These are phyloP conservation scores for Arctocebus calabarensis DNA, from an alignment of 2,797 vertebrate genomes.

Conservation along the genomic window DNA sequence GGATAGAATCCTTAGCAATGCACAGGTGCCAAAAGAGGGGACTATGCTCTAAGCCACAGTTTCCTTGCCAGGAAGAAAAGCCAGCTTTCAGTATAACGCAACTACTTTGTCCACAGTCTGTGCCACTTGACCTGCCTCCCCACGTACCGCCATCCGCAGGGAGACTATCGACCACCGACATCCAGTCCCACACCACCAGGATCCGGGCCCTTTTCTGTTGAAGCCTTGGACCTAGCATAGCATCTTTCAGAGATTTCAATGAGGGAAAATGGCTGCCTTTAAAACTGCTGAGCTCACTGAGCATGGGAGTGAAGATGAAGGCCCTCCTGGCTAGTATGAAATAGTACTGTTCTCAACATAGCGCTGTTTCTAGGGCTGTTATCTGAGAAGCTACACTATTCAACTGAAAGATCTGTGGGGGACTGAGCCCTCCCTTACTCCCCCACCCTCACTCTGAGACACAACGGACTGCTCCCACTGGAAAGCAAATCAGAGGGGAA, in stretches of 20 bases:
- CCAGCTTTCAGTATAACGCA: neutral
- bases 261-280: neutral
- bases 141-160: neutral
- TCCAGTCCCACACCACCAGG: neutral
- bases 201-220: neutral
- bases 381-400: neutral
- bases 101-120: neutral
- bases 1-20: neutral
- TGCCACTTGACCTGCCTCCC: neutral
- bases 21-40: neutral
- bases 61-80: conserved; percentile 4
- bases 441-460: neutral
- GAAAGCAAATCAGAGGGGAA: conserved; percentile 32
- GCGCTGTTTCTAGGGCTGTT: neutral
- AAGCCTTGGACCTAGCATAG: neutral
- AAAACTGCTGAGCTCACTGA: conserved; percentile 18
- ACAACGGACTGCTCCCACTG: neutral
- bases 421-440: neutral
- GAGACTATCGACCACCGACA: neutral
- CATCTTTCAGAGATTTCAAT: neutral
- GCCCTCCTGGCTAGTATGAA: neutral
- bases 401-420: neutral
- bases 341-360: neutral
- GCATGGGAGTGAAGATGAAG: neutral
- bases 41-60: neutral